These are phyloP conservation scores for Encarsia formosa DNA, from an alignment of 2,888 invertebrate species.

Conservation along the genomic window DNA sequence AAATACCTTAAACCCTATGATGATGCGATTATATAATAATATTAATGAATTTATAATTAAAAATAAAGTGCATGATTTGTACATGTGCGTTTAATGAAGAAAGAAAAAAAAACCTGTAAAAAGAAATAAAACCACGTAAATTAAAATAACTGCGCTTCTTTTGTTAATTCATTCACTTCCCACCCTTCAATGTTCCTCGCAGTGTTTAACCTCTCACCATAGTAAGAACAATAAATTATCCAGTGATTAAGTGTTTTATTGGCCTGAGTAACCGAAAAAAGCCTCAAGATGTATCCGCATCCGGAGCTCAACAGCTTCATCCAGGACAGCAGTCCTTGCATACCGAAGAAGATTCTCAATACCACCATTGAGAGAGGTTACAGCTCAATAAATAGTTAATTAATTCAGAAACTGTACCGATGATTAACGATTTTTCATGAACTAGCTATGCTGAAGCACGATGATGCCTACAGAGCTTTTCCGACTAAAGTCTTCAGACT, in stretches of 20 bases:
- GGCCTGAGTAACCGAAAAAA: no score
- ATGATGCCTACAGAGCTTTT: constrained; percentile 40
- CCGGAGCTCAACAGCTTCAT: constrained; percentile 27
- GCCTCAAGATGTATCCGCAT: constrained; percentile 30
- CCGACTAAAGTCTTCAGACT: constrained; percentile 45
- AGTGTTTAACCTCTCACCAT: no score
- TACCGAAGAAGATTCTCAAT: constrained; percentile 45
- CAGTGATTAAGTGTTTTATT: no score
- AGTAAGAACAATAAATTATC: no score
- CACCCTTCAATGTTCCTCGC: no score
- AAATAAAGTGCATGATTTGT: no score
- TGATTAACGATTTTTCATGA: constrained; percentile 10
- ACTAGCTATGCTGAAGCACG: no score
- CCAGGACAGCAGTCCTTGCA: constrained; percentile 14
- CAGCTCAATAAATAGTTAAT: background rate
- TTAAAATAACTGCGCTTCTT: no score
- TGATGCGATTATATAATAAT: no score
- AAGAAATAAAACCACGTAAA: background rate
- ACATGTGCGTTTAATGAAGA: background rate
- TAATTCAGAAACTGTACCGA: background rate
- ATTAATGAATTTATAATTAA: no score
- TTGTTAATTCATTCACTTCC: no score
- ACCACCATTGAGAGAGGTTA: constrained; percentile 44
- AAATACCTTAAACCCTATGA: no score
- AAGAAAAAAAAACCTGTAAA: background rate